phyloP scores from a whole-genome alignment of 2,888 invertebrate genomes.

The Muscina levida region DNA sequence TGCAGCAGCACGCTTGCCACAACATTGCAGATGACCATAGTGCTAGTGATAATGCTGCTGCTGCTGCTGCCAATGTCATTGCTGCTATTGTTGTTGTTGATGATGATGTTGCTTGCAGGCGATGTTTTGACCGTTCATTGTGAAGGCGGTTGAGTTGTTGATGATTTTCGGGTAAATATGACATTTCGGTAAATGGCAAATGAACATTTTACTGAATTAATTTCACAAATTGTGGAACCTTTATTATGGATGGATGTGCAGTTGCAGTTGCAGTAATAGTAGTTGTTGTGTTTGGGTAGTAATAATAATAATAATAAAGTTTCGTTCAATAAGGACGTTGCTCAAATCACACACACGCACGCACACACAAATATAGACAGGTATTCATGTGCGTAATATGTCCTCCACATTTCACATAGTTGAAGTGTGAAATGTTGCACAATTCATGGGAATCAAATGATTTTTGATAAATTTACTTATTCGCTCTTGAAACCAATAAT shows the following conservation, averaged over 20 bases:
- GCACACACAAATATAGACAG: slow-evolving; percentile 20
- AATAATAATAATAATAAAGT: slow-evolving; percentile 55
- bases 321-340: slow-evolving; percentile 41
- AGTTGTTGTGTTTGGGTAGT: too few species aligned
- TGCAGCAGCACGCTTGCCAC: too few species aligned
- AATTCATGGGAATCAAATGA: slow-evolving; percentile 37
- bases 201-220: slow-evolving; percentile 54
- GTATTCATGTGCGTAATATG: neutral
- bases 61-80: neutral
- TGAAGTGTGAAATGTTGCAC: slow-evolving; percentile 35
- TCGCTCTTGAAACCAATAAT: slow-evolving; percentile 48
- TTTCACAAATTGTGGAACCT: slow-evolving; percentile 40
- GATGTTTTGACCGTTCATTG: neutral
- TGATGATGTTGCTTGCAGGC: slow-evolving; percentile 21
- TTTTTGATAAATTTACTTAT: slow-evolving; percentile 40
- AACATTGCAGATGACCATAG: too few species aligned
- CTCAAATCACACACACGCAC: neutral
- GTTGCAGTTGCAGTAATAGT: slow-evolving; percentile 41
- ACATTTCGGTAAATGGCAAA: slow-evolving; percentile 51
- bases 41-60: neutral
- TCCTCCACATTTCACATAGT: neutral
- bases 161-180: slow-evolving; percentile 62
- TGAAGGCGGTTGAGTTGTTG: slow-evolving; percentile 59
- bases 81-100: neutral
- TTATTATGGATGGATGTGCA: neutral